These are phyloP conservation scores for Eulemur mongoz DNA, from an alignment of 2,797 vertebrate genomes.

Conservation along the genomic window DNA sequence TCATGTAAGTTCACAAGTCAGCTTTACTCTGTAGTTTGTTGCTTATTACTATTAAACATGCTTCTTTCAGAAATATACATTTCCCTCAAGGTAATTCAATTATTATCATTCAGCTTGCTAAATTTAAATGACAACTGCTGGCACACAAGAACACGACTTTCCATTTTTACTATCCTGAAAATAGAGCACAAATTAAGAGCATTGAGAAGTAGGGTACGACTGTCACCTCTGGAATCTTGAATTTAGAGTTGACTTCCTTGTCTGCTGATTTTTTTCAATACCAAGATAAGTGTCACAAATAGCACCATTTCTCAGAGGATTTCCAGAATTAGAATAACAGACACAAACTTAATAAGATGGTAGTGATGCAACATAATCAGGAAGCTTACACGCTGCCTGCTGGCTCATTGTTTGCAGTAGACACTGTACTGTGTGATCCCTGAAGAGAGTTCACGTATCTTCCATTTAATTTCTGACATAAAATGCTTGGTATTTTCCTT, in stretches of 20 bases:
- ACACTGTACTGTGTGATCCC: not conserved
- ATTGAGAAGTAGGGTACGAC: constrained; percentile 47
- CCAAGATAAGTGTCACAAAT: constrained; percentile 65
- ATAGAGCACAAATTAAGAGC: constrained; percentile 50
- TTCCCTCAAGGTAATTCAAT: constrained; percentile 55
- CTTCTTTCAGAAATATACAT: constrained; percentile 70
- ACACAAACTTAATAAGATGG: not conserved
- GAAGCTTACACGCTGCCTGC: not conserved
- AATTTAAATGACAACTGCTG: constrained; percentile 65
- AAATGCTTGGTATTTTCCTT: not conserved
- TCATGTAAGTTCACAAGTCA: constrained; percentile 57
- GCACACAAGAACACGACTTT: constrained; percentile 39
- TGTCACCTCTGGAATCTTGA: constrained; percentile 65
- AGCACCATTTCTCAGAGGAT: constrained; percentile 59
- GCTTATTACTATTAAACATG: constrained; percentile 65
- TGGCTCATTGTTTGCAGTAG: not conserved
- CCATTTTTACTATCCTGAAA: constrained; percentile 65
- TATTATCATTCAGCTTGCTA: constrained; percentile 58
- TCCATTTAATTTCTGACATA: not conserved
- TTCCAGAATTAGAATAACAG: constrained; percentile 61
- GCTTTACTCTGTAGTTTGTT: constrained; percentile 49
- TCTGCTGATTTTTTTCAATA: constrained; percentile 54
- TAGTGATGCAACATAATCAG: not conserved
- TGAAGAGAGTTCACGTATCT: not conserved
- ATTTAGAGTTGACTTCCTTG: constrained; percentile 54